Percentiles rank a stretch among this genome's conserved stretches.
phyloP scores from a whole-genome alignment of 2,888 invertebrate species.

The Stegophylla sp. region DNA sequence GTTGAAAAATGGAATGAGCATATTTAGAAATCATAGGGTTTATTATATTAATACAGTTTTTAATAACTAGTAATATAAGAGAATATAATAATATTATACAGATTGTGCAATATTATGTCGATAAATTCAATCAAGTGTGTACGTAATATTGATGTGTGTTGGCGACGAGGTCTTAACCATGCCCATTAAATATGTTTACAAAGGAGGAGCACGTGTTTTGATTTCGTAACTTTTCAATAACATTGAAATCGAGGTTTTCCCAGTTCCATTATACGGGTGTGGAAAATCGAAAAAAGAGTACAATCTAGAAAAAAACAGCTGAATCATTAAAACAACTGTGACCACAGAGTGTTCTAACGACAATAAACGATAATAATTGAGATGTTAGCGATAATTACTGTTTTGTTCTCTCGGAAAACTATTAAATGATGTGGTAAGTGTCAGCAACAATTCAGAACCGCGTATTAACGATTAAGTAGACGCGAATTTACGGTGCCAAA shows the following conservation, averaged over 20 bases:
- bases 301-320: background rate
- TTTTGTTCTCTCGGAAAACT: background rate
- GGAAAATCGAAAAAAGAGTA: background rate
- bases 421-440: background rate
- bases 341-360: background rate
- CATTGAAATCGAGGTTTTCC: background rate
- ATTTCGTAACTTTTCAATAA: conserved; percentile 14
- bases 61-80: no score
- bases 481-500: no score
- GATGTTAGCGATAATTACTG: background rate
- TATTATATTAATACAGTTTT: no score
- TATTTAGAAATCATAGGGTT: no score
- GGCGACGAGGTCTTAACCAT: conserved; percentile 31
- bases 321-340: no score
- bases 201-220: conserved; percentile 13
- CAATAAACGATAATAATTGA: background rate
- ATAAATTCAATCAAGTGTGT: background rate
- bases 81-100: no score
- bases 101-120: background rate
- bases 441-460: background rate
- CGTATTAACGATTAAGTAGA: no score
- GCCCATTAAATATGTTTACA: conserved; percentile 15
- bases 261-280: background rate
- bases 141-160: conserved; percentile 14
- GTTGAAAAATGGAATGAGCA: no score